Evolutionary conservation across 2,113 vertebrate species (phyloP), one percentile per base, ranked within the genome.

Genomic region (Tragelaphus buxtoni): DNA sequence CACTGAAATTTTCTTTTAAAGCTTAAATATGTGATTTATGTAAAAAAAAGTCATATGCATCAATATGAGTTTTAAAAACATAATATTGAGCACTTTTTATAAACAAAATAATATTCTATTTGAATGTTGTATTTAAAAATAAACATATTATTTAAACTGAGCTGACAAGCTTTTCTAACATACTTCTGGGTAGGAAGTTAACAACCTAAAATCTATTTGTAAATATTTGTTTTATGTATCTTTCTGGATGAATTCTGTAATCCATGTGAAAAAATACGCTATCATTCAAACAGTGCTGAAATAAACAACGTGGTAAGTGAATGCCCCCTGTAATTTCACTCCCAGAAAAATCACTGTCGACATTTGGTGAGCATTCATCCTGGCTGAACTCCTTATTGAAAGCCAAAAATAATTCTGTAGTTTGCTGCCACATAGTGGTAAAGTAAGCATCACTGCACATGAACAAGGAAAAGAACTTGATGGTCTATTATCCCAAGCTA

Each of bases 361-460:
- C 39, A 63, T 77, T 47, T 83, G 58, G 32, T 69, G 55, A 83
- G 55, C 49, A 0, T 53, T 80, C 49, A 80, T 53, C 77, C 30
- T 53, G 49, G 49, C 30, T 35, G 49, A 80, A 80, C 6, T 79
- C 76, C 30, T 80, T 82, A 30, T 20, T 74, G 12, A 12, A 86
- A 39, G 49, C 30, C 86, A 11, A 51, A 74, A 86, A 49, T 42
- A 60, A 53, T 89, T 89, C 77, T 49, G 72, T 95, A 63, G 69
- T 96, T 88, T 91, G 95, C 79, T 97, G 96, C 93, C 95, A 86
- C 96, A 69, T 5, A 94, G 94, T 90, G 83, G 96, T 69, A 51
- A 81, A 88, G 9, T 28, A 58, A 74, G 81, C 32, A 28, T 2
- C 35, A n/a, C 20, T 60, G 32, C 17, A 17, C 5, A 18, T 24